Percentiles rank a stretch among this genome's conserved stretches.
Conservation (phyloP, 2,797 vertebrate genomes). For the Emys orbicularis region DNA sequence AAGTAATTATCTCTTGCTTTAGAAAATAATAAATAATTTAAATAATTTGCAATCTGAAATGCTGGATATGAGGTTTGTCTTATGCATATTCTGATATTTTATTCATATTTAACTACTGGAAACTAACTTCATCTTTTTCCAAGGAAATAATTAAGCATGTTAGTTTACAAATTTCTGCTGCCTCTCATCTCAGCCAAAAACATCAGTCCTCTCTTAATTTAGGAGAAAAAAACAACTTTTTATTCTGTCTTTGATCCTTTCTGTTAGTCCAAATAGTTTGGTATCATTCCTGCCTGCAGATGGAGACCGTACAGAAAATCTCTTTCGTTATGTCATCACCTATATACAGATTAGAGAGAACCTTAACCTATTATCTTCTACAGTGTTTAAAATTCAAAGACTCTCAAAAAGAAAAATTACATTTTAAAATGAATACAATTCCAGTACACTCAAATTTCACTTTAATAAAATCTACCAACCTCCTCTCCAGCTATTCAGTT, state of each 20-base stretch:
- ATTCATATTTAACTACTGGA: no score
- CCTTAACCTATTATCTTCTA: background rate
- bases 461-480: background rate
- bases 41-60: background rate
- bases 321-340: background rate
- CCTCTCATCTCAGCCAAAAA: accelerated
- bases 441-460: background rate
- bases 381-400: background rate
- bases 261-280: background rate
- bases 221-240: background rate
- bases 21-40: background rate
- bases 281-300: background rate
- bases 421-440: background rate
- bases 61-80: background rate
- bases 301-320: background rate
- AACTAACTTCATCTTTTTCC: background rate
- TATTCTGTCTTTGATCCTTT: background rate
- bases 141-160: background rate
- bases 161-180: background rate
- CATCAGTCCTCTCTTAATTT: background rate
- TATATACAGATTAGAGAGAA: accelerated
- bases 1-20: background rate
- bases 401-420: background rate
- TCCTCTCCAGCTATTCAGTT: background rate
- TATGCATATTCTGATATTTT: background rate